Conservation (phyloP, 1,140 invertebrate genomes). For the Drosophila serrata region DNA sequence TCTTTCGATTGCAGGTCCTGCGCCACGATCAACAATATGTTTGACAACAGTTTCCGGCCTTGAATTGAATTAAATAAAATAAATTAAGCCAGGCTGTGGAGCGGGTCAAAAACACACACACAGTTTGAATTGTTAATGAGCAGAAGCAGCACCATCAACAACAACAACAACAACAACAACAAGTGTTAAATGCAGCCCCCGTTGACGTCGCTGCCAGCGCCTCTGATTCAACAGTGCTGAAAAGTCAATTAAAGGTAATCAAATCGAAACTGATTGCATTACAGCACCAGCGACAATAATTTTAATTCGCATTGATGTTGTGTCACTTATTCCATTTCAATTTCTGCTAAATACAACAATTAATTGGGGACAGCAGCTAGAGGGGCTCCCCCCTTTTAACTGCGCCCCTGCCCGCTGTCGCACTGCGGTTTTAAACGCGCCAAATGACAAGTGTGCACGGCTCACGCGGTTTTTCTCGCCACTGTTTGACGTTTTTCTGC, state of each 20-base stretch:
- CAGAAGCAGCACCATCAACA: background rate
- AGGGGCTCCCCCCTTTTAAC: background rate
- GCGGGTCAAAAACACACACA: constrained; percentile 18
- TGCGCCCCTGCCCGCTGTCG: constrained; percentile 7
- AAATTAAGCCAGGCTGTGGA: constrained; percentile 42
- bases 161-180: background rate
- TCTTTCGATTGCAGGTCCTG: constrained; percentile 57
- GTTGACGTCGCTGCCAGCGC: constrained; percentile 44
- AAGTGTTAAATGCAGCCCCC: constrained; percentile 66
- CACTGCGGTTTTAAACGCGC: constrained; percentile 43
- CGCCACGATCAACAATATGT: constrained; percentile 63
- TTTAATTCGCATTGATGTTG: constrained; percentile 58
- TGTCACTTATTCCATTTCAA: constrained; percentile 48
- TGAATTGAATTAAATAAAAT: constrained; percentile 66
- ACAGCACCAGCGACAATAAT: constrained; percentile 63
- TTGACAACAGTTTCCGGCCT: constrained; percentile 78
- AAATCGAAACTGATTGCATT: constrained; percentile 80
- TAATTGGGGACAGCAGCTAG: constrained; percentile 43
- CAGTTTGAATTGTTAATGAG: constrained; percentile 79
- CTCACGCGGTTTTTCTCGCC: constrained; percentile 41
- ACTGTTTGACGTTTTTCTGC: constrained; percentile 7
- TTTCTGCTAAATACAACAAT: constrained; percentile 61
- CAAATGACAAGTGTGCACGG: constrained; percentile 2
- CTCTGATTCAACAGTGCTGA: constrained; percentile 67
- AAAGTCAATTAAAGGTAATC: constrained; percentile 84